A percentile compares a stretch with the other conserved stretches of the same genome.
Evolutionary conservation across 2,113 vertebrate species (phyloP).

Genomic region (Phrynosoma platyrhinos): DNA sequence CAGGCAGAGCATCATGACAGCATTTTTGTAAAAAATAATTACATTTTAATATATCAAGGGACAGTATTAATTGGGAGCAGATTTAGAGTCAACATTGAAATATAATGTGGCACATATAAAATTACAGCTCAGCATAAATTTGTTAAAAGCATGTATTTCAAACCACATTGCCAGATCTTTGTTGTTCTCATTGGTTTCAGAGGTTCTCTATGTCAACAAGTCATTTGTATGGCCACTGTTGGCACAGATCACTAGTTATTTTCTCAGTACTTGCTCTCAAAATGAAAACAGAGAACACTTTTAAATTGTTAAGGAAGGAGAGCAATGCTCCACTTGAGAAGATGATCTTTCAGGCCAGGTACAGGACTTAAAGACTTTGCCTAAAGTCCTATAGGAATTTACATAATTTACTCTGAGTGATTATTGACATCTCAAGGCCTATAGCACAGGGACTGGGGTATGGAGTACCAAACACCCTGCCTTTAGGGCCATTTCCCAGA

Average conservation of each 20-base stretch:
- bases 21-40: conserved; percentile 5
- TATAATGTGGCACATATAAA: conserved; percentile 44
- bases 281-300: conserved; percentile 47
- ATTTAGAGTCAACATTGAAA: conserved; percentile 57
- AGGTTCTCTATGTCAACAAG: conserved; percentile 36
- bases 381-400: not conserved
- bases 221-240: conserved; percentile 46
- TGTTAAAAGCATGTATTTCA: conserved; percentile 49
- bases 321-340: not conserved
- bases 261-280: conserved; percentile 30
- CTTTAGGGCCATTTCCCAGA: too few species aligned
- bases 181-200: conserved; percentile 48
- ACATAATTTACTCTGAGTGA: not conserved
- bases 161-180: conserved; percentile 25
- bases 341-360: not conserved
- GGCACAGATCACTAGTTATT: conserved; percentile 42
- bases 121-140: conserved; percentile 45
- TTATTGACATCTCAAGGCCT: not conserved
- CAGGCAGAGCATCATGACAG: conserved; percentile 11
- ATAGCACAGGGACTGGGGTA: too few species aligned
- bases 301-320: not conserved
- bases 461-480: not conserved
- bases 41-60: conserved; percentile 49
- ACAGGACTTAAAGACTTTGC: not conserved
- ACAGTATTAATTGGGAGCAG: conserved; percentile 63